Evolutionary conservation across 1,140 invertebrate species (phyloP).

Genomic region (Delia radicum): DNA sequence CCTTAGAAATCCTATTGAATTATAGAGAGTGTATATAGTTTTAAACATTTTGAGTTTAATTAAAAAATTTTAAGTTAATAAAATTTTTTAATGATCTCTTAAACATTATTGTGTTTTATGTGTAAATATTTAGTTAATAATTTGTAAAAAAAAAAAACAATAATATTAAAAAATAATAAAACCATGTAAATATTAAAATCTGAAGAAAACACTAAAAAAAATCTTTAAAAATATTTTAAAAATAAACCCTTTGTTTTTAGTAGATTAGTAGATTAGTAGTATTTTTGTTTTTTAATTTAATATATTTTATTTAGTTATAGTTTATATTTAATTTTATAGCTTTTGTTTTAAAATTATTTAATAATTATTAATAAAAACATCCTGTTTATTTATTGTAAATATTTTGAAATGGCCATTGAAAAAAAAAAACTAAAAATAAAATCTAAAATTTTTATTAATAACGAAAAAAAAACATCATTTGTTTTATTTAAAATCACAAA

Average conservation of each 20-base stretch:
- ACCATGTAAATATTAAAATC: not conserved
- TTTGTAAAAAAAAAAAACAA: too few species aligned
- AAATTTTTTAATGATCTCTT: slow-evolving; percentile 23
- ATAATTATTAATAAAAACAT: not conserved
- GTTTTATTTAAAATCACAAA: slow-evolving; percentile 16
- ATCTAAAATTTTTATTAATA: not conserved
- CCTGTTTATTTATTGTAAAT: not conserved
- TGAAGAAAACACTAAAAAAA: not conserved
- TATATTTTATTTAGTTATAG: not conserved
- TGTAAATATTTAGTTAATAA: not conserved
- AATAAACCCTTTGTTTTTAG: not conserved
- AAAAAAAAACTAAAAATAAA: not conserved
- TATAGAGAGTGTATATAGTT: slow-evolving; percentile 12
- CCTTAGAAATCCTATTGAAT: not conserved
- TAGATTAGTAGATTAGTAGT: not conserved
- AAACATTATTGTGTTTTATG: slow-evolving; percentile 8
- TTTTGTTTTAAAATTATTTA: not conserved
- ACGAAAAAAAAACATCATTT: not conserved
- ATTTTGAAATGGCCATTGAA: not conserved
- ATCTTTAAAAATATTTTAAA: not conserved
- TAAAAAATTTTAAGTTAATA: slow-evolving; percentile 12
- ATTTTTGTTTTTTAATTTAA: not conserved
- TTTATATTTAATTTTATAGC: not conserved
- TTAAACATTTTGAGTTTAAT: slow-evolving; percentile 11
- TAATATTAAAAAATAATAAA: too few species aligned